phyloP scores from a whole-genome alignment of 2,888 invertebrate genomes.

The Trissoscelio sp. region DNA sequence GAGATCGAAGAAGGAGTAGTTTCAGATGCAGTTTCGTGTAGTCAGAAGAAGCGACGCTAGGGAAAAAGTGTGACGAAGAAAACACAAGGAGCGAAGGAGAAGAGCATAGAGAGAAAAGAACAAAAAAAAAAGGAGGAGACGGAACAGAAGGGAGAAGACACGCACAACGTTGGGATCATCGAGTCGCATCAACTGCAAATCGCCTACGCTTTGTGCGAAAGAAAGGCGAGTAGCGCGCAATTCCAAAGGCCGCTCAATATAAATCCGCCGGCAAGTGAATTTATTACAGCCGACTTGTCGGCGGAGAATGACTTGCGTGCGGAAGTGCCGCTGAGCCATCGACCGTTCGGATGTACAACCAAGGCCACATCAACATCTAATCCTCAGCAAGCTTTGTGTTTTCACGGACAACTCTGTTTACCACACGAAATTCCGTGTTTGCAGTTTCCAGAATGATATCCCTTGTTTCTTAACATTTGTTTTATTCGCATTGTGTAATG shows the following conservation, averaged over 20 bases:
- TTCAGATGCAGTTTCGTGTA: constrained; percentile 15
- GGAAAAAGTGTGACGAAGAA: background rate
- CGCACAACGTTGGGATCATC: constrained; percentile 9
- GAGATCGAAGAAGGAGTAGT: constrained; percentile 48
- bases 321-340: constrained; percentile 45
- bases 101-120: constrained; percentile 4
- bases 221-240: constrained; percentile 13
- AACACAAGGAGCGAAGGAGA: background rate
- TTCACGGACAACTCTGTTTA: constrained; percentile 26
- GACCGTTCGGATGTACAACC: constrained; percentile 42
- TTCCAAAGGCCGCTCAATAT: constrained; percentile 41
- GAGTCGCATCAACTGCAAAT: constrained; percentile 56
- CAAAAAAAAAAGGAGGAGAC: background rate
- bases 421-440: background rate
- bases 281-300: constrained; percentile 67
- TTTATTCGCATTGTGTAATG: too few species aligned
- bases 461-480: too few species aligned
- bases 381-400: constrained; percentile 24
- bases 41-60: background rate
- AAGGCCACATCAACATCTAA: constrained; percentile 52
- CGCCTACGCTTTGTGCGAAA: constrained; percentile 42
- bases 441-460: too few species aligned
- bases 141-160: background rate
- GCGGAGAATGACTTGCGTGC: constrained; percentile 44
- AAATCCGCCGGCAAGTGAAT: constrained; percentile 69